A percentile compares a stretch with the other conserved stretches of the same genome.
phyloP scores from a whole-genome alignment of 2,797 vertebrate genomes.

The Dendrocincla fuliginosa region DNA sequence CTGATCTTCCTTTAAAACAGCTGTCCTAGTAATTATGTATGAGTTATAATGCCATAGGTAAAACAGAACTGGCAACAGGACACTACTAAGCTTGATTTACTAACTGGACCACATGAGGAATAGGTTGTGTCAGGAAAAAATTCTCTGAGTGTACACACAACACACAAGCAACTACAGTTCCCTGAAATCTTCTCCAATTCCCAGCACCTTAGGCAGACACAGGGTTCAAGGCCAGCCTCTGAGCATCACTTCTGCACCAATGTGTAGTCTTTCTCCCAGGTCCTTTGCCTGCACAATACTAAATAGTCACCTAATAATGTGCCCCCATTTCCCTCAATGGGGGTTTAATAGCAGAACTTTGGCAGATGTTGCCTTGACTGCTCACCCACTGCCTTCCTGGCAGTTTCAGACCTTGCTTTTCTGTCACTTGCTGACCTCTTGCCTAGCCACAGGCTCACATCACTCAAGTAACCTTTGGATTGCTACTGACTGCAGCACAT shows the following conservation, averaged over 20 bases:
- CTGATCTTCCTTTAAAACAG: background rate
- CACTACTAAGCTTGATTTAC: background rate
- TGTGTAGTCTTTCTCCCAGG: background rate
- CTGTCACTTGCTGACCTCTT: background rate
- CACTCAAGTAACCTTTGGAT: too few species aligned
- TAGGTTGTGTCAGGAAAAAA: background rate
- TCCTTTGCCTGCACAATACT: background rate
- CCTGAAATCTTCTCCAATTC: background rate
- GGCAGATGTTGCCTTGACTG: background rate
- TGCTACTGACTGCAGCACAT: background rate
- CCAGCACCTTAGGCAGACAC: background rate
- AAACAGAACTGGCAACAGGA: background rate
- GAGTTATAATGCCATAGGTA: background rate
- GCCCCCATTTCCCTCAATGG: background rate
- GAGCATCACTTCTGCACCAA: background rate
- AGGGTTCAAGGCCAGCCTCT: background rate
- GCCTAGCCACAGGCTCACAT: background rate
- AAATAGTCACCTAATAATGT: background rate
- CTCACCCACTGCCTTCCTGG: background rate
- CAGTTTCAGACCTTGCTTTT: background rate
- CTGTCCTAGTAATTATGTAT: background rate
- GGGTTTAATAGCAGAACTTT: fast-evolving
- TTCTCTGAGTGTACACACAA: fast-evolving
- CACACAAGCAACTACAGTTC: background rate
- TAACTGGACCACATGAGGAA: background rate